Base-by-base conservation (phyloP, 2,797 vertebrate genomes). In the Hoplostethus mediterraneus region DNA sequence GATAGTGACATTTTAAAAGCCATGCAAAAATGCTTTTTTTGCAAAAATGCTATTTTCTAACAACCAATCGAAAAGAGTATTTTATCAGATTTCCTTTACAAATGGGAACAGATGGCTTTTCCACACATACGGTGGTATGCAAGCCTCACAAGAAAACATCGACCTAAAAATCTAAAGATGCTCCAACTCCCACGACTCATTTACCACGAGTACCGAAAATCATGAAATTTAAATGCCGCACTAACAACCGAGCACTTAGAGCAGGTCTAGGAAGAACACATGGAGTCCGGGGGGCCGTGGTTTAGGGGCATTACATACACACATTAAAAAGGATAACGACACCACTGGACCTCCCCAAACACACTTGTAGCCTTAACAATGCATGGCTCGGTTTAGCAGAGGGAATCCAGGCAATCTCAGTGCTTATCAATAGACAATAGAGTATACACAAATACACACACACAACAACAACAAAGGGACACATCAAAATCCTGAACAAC, bases 401-500 rank as follows among this genome's bases (percentile, higher is more conserved):
- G n/a, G 2, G 40, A 31, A 63, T 30, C 5, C 17, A 51, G 36
- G 10, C 21, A 48, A 30, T 11, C 13, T 36, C 30, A 40, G n/a
- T 58, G 17, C 31, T 40, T 16, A 53, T 61, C 30, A 60, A 64
- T 14, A 47, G 44, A 54, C 42, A 48, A 13, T n/a, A 8, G 2
- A 56, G 16, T 49, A 55, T 55, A 65, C 12, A 40, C 55, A 36
- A 28, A 49, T 30, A 1, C 25, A 3, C 9, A 44, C 17, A 71
- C 5, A 66, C 17, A 67, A 28, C 28, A 28, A 28, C 28, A 28
- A 56, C 33, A 58, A 16, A 73, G 7, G 3, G 28, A 21, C 49
- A 49, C 48, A 71, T 76, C 25, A 54, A 13, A 13, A 28, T 47
- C 49, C 64, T 13, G 49, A 51, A 71, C 71, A 56, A 55, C 48